Base-by-base conservation (phyloP, 2,888 invertebrate species). In the Drepanosiphum platanoidis region DNA sequence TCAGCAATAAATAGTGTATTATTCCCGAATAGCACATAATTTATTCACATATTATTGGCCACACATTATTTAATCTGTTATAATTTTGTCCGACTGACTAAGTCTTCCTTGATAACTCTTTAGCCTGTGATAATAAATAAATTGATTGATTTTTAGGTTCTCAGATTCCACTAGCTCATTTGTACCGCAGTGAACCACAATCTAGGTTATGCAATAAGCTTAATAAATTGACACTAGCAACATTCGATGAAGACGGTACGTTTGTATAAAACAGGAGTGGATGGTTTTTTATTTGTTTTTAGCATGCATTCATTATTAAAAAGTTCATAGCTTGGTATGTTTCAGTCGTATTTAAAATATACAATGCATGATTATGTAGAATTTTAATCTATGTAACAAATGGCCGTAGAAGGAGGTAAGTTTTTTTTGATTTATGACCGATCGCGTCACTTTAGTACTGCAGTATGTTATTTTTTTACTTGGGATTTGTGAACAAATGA, bases 241-340 rank as follows among this genome's bases (percentile, higher is more conserved):
- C 96, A 1, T 96, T 96, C 89, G 96, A 97, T 89, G 96, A 96
- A 81, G 93, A 96, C 89, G 96, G 92, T 91, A 90, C 88, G 82
- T 87, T 70, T 74, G 5, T 80, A 70, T 32, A 66, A n/a, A 79
- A 34, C 34, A 32, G 22, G 8, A 22, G 5, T 46, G 39, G 8
- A 58, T 61, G 18, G 52, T 66, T 34, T 86, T 80, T 58, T 78
- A 36, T 70, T 74, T 68, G 36, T 72, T 58, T 72, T n/a, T 64
- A 52, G 36, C 72, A 68, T 42, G 70, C 68, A 77, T 42, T 64
- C 27, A 27, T 30, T 5, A 52, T 64, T 64, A 64, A 27, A 64
- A 64, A 64, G 1, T 64, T 64, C 13, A 30, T 13, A 13, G 27
- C 11, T 9, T 64, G 30, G 0, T 11, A 64, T 13, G 27, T 27